Conservation (phyloP, 1,140 invertebrate genomes). For the Tenebrio molitor region DNA sequence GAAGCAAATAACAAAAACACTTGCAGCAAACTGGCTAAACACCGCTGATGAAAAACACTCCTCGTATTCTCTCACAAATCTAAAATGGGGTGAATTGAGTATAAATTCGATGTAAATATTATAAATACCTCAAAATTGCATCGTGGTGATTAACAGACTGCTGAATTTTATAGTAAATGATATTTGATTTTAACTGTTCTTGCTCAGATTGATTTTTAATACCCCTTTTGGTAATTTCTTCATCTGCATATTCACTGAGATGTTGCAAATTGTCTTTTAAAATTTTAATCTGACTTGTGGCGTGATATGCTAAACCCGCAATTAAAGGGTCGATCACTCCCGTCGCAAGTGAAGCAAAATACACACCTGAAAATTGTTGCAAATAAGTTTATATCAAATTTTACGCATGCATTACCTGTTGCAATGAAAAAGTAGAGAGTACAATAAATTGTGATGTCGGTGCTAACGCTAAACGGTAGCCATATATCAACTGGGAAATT, state of each 20-base stretch:
- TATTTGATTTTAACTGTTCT: not conserved
- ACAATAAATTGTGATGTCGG: not conserved
- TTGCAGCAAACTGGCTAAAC: constrained; percentile 4
- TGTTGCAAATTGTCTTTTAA: constrained; percentile 33
- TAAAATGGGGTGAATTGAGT: not conserved
- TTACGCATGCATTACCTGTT: no score
- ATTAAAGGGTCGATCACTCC: constrained; percentile 58
- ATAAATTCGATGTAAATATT: no score
- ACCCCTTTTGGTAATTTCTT: not conserved
- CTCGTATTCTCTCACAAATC: constrained; percentile 13
- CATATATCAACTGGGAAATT: constrained; percentile 2
- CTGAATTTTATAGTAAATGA: constrained; percentile 22
- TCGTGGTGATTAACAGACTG: constrained; percentile 7
- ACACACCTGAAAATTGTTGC: not conserved
- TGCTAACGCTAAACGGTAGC: not conserved
- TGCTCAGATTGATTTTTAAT: not conserved
- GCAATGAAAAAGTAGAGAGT: not conserved
- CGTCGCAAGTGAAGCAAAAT: not conserved
- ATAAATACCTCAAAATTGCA: constrained; percentile 16
- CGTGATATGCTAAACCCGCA: constrained; percentile 3
- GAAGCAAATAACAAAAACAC: constrained; percentile 7
- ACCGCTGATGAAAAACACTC: constrained; percentile 3
- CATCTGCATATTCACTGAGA: not conserved
- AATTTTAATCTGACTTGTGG: constrained; percentile 4
- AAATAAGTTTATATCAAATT: not conserved